These are phyloP conservation scores for Amazona vittata DNA, from an alignment of 2,113 vertebrate genomes.

Conservation along the genomic window DNA sequence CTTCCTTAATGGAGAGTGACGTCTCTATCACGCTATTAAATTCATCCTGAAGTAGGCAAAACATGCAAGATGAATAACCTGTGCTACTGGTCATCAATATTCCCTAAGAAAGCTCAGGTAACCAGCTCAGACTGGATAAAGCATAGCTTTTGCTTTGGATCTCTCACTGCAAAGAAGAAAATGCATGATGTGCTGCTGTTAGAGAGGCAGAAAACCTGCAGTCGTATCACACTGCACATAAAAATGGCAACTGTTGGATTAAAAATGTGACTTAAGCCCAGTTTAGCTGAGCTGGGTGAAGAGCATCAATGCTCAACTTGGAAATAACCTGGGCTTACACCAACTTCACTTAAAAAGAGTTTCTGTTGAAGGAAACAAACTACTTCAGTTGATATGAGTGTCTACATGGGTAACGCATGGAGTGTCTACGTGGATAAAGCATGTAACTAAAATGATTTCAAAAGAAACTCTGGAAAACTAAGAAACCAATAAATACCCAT, in stretches of 20 bases:
- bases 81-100: neutral
- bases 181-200: neutral
- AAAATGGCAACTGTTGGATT: neutral
- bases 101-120: neutral
- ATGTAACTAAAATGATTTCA: neutral
- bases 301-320: neutral
- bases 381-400: neutral
- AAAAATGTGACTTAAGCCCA: neutral
- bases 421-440: neutral
- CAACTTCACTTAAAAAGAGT: neutral
- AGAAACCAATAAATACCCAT: accelerated
- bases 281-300: neutral
- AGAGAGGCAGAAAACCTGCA: neutral
- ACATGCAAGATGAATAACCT: neutral
- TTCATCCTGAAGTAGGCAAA: neutral
- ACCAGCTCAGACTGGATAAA: neutral
- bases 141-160: neutral
- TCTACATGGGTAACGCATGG: neutral
- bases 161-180: neutral
- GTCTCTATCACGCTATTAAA: constrained; percentile 3
- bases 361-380: neutral
- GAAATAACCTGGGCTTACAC: neutral
- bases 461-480: neutral
- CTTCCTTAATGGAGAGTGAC: neutral
- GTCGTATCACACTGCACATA: accelerated